Base-by-base conservation (phyloP, 2,888 invertebrate genomes). In the Lepidochrysops patricia region DNA sequence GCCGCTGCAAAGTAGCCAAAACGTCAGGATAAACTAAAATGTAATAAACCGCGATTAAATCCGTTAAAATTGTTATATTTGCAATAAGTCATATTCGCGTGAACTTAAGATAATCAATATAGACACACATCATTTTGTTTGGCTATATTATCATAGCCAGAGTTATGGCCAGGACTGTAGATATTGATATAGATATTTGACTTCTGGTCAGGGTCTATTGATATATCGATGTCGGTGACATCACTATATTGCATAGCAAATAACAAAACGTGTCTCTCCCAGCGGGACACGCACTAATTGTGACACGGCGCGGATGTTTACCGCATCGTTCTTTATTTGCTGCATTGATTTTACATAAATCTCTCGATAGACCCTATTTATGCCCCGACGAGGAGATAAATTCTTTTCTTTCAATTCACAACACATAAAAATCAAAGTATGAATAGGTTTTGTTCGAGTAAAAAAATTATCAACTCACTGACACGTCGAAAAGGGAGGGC, bases 221-320 rank as follows among this genome's bases (percentile, higher is more conserved):
- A n/a, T n/a, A n/a, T 34, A 15, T 32, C 29, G 34, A 34, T 37
- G 23, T 19, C 27, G 23, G 1, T 29, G 19, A 27, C 54, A 43
- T 32, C 25, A 4, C 48, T 23, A 43, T 12, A 29, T 68, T 68
- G 65, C 70, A 70, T 67, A 68, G 69, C 65, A 68, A 71, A 72
- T 65, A 74, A 67, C 67, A 70, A 69, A 74, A 70, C 58, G 66
- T 64, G 68, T 66, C 61, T 50, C 65, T 63, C 69, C 68, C 72
- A 67, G 66, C 68, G 73, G 74, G 77, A 69, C 60, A 62, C 66
- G 58, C 64, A 67, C 73, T 79, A 79, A 80, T 79, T 77, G 79
- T 76, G 72, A 74, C 72, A 69, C 70, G 70, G 65, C 66, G 68
- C 69, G 67, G 71, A 75, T 77, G 73, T 75, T 74, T 65, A 68